Base-by-base conservation (phyloP, 2,888 invertebrate species). In the Ariolimax columbianus region DNA sequence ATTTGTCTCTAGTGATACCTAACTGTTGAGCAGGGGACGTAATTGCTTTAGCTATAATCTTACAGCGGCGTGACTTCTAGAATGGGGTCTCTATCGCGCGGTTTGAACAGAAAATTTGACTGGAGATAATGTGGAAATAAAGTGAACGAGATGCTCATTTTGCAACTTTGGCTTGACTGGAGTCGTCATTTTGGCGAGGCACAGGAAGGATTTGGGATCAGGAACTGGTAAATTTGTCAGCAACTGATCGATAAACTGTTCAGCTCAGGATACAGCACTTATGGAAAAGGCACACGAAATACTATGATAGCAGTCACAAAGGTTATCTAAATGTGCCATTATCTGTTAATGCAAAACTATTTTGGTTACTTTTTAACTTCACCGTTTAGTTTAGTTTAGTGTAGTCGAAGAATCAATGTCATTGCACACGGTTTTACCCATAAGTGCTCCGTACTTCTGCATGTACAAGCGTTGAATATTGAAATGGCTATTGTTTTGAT, bases 31-130 rank as follows among this genome's bases (percentile, higher is more conserved):
- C 68, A 14, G 17, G 68, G 23, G 36, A 14, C 73, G 0, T 73
- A 47, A 73, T 73, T 47, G 40, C 73, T 73, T 73, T 40, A 73
- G 47, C 43, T 73, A 14, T 73, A 73, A 73, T 73, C 73, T 73
- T 47, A n/a, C 43, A 23, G 43, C 47, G 43, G 73, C 73, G 43
- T 73, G 73, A 14, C 26, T 43, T 47, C 73, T 14, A 40, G n/a
- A 43, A 73, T 73, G 7, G 73, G 43, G 30, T n/a, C n/a, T 73
- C 73, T 17, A 43, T 73, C 73, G 36, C 43, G 73, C 43, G 73
- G 73, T 43, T 47, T 73, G 43, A 9, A n/a, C n/a, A n/a, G 73
- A 73, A 40, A 73, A 73, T n/a, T 26, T 73, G 1, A 9, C 43
- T n/a, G n/a, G n/a, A 6, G 43, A 43, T 43, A 73, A n/a, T n/a